A percentile compares a stretch with the other conserved stretches of the same genome.
phyloP scores from a whole-genome alignment of 30 jellyfish, hydroid and myxozoan species.

The Aurelia aurita complex sp. Pacific region DNA sequence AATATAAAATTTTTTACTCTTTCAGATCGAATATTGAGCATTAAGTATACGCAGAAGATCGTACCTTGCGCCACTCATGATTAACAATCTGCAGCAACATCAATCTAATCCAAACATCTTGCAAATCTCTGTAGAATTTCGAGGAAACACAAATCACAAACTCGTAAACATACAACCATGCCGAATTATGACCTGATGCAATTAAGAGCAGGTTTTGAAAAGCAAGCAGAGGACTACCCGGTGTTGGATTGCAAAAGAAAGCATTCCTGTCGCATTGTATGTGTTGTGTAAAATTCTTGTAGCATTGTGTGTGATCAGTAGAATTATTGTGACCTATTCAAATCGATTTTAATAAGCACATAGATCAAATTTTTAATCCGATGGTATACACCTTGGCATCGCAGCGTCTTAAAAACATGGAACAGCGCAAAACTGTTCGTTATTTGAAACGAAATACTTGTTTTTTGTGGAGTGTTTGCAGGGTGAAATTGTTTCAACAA shows the following conservation, averaged over 20 bases:
- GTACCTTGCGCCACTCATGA: too few relatives aligned
- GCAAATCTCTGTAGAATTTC: neutral
- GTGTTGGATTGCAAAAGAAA: slow-evolving; percentile 3
- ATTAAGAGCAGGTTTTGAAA: slow-evolving; percentile 4
- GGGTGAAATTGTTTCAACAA: slow-evolving; percentile 53
- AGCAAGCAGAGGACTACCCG: slow-evolving; percentile 23
- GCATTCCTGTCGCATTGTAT: too few relatives aligned
- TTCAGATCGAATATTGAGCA: too few relatives aligned
- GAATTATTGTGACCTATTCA: slow-evolving; percentile 17
- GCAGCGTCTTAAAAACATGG: slow-evolving; percentile 10
- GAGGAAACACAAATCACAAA: slow-evolving; percentile 32
- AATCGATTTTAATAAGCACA: slow-evolving; percentile 1
- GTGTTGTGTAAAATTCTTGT: slow-evolving; percentile 5
- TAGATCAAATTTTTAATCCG: slow-evolving; percentile 36
- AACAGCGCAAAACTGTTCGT: slow-evolving; percentile 31
- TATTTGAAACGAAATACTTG: neutral
- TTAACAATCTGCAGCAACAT: too few relatives aligned
- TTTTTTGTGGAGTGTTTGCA: slow-evolving; percentile 38
- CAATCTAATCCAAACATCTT: neutral
- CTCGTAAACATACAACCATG: slow-evolving; percentile 24
- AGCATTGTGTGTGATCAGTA: neutral
- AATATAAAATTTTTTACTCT: too few relatives aligned
- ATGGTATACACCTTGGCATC: neutral
- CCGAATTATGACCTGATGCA: slow-evolving; percentile 9
- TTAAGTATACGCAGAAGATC: too few relatives aligned